Evolutionary conservation across 2,797 vertebrate genomes (phyloP), one percentile per base, ranked within the genome.

Genomic region (Poeciliopsis infans): DNA sequence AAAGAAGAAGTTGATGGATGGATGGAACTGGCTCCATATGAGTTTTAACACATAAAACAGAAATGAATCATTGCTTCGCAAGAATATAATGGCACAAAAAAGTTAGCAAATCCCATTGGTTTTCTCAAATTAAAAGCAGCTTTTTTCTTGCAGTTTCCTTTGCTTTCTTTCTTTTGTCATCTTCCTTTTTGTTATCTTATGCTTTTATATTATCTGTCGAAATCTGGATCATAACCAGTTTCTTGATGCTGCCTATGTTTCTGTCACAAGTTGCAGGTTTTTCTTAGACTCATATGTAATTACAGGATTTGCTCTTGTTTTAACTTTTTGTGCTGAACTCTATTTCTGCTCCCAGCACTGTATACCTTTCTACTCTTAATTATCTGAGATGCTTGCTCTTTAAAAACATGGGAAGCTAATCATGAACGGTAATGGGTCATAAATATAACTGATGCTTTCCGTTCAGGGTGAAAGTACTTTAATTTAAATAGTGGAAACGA

Each of bases 381-480:
- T 15, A 13, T 43, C 25, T 69, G 12, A 43, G 39, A 43, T 15
- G 66, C 12, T 69, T 69, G 2, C 5, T 69, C 66, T 68, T 68
- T 15, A 43, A 69, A 69, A 43, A n/a, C 23, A n/a, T 43, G 11
- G 31, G 41, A 69, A 43, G 39, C 66, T 7, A 5, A 69, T 69
- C 4, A 41, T n/a, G 39, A 69, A 43, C 2, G 5, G 64, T 68
- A 68, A 41, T 68, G 36, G 64, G 33, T 69, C 23, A 43, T 69
- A 43, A n/a, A 69, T 69, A 13, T 43, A 69, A 69, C 3, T 41
- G 23, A 69, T 43, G 72, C 23, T 80, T 86, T 75, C 51, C 41
- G 86, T 79, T 79, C 59, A 79, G 78, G 39, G 76, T 76, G 75
- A 87, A 78, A 74, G 51, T n/a, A 46, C 55, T 77, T 55, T 72